Conservation (phyloP, 2,888 invertebrate genomes). For the Gymnosoma rotundatum region DNA sequence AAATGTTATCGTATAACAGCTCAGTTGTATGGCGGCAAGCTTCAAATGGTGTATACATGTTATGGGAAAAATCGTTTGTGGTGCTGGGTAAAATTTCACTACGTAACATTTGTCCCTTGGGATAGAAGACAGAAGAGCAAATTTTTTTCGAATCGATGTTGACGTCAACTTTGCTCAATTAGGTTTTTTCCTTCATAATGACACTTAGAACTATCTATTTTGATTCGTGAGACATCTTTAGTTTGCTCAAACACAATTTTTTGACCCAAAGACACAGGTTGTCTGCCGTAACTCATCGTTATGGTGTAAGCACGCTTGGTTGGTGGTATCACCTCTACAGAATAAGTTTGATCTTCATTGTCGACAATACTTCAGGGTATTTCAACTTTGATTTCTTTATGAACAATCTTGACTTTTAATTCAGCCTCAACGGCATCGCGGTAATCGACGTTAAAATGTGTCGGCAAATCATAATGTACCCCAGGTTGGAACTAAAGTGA, state of each 20-base stretch:
- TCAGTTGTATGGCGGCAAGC: slow-evolving; percentile 91
- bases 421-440: slow-evolving; percentile 91
- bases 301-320: slow-evolving; percentile 86
- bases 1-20: slow-evolving; percentile 90
- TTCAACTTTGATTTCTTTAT: slow-evolving; percentile 84
- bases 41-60: slow-evolving; percentile 92
- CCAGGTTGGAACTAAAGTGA: slow-evolving; percentile 92
- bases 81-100: slow-evolving; percentile 87
- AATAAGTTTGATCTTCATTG: slow-evolving; percentile 89
- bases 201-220: slow-evolving; percentile 91
- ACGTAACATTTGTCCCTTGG: slow-evolving; percentile 88
- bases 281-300: slow-evolving; percentile 89
- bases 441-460: slow-evolving; percentile 93
- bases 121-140: slow-evolving; percentile 90
- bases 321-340: slow-evolving; percentile 87
- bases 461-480: slow-evolving; percentile 88
- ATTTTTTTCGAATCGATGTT: slow-evolving; percentile 88
- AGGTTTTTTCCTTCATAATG: slow-evolving; percentile 89
- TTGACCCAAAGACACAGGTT: slow-evolving; percentile 89
- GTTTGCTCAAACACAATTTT: slow-evolving; percentile 89
- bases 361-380: slow-evolving; percentile 88
- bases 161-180: slow-evolving; percentile 88
- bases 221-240: slow-evolving; percentile 92
- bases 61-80: slow-evolving; percentile 90
- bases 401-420: slow-evolving; percentile 83